Percentiles rank a stretch among this genome's conserved stretches.
Evolutionary conservation across 2,113 vertebrate genomes (phyloP).

Genomic region (Sclerurus mexicanus): DNA sequence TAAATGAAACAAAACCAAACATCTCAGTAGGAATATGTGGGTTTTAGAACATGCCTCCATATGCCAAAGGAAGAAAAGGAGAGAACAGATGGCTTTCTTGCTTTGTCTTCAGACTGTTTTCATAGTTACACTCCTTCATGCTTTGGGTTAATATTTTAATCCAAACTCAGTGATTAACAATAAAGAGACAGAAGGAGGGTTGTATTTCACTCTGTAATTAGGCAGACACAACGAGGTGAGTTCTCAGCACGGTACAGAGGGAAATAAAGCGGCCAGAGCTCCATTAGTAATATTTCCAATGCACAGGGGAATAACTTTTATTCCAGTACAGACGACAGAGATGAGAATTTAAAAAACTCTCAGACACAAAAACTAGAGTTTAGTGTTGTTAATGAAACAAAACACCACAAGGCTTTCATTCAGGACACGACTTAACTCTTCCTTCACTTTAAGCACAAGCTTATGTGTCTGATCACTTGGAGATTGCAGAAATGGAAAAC

Average conservation of each 20-base stretch:
- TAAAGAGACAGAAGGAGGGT: constrained; percentile 3
- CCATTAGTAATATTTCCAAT: constrained; percentile 38
- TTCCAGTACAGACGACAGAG: not conserved
- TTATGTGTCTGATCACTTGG: not conserved
- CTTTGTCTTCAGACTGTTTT: constrained; percentile 22
- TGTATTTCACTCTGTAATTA: constrained; percentile 58
- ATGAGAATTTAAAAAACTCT: not conserved
- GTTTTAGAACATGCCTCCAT: not conserved
- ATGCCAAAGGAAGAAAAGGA: not conserved
- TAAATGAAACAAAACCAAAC: not conserved
- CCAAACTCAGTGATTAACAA: constrained; percentile 32
- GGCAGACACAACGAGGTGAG: constrained; percentile 56
- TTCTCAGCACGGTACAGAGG: constrained; percentile 27
- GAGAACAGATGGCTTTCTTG: constrained; percentile 38
- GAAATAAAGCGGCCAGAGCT: not conserved
- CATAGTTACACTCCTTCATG: not conserved
- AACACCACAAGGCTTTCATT: not conserved
- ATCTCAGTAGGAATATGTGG: not conserved
- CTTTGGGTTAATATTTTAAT: constrained; percentile 54
- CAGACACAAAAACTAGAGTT: not conserved
- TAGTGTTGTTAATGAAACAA: constrained; percentile 42
- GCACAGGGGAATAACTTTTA: constrained; percentile 22
- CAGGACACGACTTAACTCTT: not conserved
- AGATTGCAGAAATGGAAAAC: not conserved
- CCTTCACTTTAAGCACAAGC: not conserved